Conservation (phyloP, 2,797 vertebrate species). For the Thripadectes ignobilis region DNA sequence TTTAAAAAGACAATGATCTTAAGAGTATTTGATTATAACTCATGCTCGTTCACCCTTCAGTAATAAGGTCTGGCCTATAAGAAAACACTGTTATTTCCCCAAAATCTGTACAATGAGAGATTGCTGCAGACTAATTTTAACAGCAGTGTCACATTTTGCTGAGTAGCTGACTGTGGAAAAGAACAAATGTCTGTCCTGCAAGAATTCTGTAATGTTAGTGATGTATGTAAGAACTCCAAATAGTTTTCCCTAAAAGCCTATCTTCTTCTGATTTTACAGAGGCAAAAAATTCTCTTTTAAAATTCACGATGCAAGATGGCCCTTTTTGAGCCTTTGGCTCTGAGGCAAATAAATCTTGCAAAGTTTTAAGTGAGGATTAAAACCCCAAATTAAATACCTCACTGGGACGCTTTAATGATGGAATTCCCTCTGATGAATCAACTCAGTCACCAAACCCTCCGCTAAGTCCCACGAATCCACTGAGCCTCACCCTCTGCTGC, state of each 20-base stretch:
- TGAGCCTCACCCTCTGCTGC: background rate
- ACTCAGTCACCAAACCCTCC: background rate
- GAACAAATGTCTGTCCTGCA: background rate
- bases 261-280: background rate
- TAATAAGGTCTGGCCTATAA: background rate
- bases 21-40: background rate
- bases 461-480: background rate
- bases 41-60: background rate
- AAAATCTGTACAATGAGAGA: background rate
- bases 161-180: background rate
- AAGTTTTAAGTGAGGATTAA: constrained; percentile 2
- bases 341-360: background rate
- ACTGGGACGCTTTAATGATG: background rate
- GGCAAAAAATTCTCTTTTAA: background rate
- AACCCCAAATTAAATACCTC: background rate
- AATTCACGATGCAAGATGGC: background rate
- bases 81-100: background rate
- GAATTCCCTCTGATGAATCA: constrained; percentile 32
- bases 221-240: background rate
- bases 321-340: background rate
- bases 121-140: background rate
- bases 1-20: background rate
- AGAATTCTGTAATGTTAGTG: background rate
- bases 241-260: background rate
- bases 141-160: background rate